These are phyloP conservation scores for Chrysogorgia sp. DNA, from an alignment of 92 coral and sea anemone species.

Conservation along the genomic window DNA sequence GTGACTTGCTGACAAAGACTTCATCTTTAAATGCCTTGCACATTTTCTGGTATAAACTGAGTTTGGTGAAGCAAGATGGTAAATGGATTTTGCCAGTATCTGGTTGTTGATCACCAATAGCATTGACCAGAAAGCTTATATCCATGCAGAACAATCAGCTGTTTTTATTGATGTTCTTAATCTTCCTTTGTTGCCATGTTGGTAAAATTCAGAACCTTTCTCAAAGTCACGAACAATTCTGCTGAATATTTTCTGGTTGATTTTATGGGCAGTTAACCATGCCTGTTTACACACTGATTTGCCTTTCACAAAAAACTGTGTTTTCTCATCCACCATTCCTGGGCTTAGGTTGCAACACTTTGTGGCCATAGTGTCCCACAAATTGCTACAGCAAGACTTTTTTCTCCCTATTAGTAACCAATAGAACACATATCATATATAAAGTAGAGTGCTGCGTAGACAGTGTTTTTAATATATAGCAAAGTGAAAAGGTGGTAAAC, in stretches of 20 bases:
- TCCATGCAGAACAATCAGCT: constrained; percentile 64
- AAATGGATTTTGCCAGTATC: constrained; percentile 50
- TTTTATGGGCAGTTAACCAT: constrained; percentile 54
- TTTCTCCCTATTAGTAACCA: no score
- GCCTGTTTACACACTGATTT: constrained; percentile 56
- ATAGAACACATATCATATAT: no score
- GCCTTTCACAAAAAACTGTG: constrained; percentile 26
- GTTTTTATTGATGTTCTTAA: constrained; percentile 42
- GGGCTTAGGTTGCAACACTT: no score
- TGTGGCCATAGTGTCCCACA: no score
- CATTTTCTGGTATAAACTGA: constrained; percentile 48
- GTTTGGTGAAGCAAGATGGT: constrained; percentile 63
- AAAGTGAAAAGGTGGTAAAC: no score
- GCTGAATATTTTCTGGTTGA: constrained; percentile 27
- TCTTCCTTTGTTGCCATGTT: constrained; percentile 56
- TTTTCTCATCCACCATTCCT: no score
- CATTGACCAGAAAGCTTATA: constrained; percentile 51
- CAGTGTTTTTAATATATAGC: no score
- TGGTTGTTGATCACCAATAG: constrained; percentile 64
- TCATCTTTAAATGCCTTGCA: constrained; percentile 18
- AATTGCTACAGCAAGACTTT: no score
- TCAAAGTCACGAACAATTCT: constrained; percentile 21
- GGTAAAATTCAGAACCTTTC: constrained; percentile 38
- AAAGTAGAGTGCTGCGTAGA: no score
- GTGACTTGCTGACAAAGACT: constrained; percentile 49